Evolutionary conservation across 2,797 vertebrate genomes (phyloP).

Genomic region (Xenops minutus): DNA sequence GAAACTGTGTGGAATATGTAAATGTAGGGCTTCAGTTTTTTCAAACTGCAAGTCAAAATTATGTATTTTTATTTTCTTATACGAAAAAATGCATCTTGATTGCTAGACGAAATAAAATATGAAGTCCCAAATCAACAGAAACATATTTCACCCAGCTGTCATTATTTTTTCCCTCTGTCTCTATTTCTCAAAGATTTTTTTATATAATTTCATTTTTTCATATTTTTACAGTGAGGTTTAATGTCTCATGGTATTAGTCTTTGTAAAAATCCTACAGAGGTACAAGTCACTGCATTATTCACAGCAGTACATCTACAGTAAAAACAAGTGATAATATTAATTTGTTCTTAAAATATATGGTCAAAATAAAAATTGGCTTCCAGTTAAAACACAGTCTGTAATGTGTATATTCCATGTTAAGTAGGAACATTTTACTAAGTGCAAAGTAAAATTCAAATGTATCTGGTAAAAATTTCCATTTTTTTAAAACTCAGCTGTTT

Average conservation of each 20-base stretch:
- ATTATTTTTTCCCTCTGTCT: background rate
- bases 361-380: background rate
- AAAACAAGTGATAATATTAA: background rate
- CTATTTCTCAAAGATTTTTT: background rate
- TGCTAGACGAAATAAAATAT: slow-evolving; percentile 23
- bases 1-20: background rate
- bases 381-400: background rate
- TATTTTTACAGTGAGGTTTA: background rate
- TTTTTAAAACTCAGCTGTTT: background rate
- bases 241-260: background rate
- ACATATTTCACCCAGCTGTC: background rate
- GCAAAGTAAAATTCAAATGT: background rate
- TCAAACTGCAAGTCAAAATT: background rate
- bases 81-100: background rate
- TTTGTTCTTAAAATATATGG: background rate
- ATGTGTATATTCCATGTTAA: background rate
- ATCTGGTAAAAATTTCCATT: background rate
- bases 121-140: background rate
- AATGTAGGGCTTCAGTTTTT: background rate
- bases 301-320: background rate
- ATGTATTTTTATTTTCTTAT: background rate
- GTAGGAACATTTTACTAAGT: background rate
- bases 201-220: background rate
- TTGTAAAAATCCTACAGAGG: background rate
- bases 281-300: background rate